These are phyloP conservation scores for Rhorus exstirpatorius DNA, from an alignment of 2,888 invertebrate species.

Conservation along the genomic window DNA sequence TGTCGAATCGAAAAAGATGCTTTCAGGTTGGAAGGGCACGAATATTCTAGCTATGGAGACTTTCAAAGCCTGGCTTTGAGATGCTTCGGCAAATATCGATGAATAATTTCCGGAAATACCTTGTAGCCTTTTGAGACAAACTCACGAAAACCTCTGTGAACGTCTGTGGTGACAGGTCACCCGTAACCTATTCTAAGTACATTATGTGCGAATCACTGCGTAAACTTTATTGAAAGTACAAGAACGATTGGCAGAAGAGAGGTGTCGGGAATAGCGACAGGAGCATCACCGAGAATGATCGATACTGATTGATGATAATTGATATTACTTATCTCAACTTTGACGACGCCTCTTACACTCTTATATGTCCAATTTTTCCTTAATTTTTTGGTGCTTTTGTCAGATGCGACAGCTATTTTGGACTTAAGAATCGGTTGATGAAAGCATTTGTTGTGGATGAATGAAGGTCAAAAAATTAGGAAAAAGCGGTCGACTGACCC, in stretches of 20 bases:
- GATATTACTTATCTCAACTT: no score
- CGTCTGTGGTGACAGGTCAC: neutral
- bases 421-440: no score
- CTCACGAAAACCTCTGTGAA: neutral
- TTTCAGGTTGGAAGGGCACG: neutral
- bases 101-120: constrained; percentile 48
- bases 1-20: neutral
- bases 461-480: no score
- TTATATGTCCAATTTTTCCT: no score
- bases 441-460: no score
- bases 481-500: constrained; percentile 44
- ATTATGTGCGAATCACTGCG: neutral
- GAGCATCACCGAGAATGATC: neutral
- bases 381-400: no score
- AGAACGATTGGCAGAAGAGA: neutral
- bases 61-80: neutral
- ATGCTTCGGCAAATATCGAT: constrained; percentile 28
- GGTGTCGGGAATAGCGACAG: neutral
- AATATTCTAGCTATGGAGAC: constrained; percentile 2
- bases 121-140: constrained; percentile 20
- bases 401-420: no score
- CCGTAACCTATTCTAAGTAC: neutral
- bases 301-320: neutral
- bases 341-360: no score
- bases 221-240: neutral